Base-by-base conservation (phyloP, 2,113 vertebrate species). In the Plectropomus leopardus region DNA sequence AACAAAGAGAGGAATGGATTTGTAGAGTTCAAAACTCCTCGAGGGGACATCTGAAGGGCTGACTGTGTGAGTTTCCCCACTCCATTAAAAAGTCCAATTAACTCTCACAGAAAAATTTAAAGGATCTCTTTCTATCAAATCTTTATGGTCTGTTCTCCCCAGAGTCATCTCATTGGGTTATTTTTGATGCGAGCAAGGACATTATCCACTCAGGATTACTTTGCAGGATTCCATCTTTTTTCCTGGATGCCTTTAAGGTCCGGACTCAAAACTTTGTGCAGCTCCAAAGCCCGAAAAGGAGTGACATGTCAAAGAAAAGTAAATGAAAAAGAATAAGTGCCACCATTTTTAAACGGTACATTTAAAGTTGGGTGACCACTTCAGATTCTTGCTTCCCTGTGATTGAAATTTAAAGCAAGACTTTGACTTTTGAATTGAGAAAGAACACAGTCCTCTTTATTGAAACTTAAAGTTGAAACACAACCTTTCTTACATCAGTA, bases 51-150 rank as follows among this genome's bases (percentile, higher is more conserved):
- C 53, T 47, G 5, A 67, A 66, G 11, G 19, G 63, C 55, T 51
- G 57, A 60, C 40, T 42, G 19, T 54, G 58, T 23, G 11, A 69
- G 16, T 74, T 74, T 57, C 30, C 44, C 32, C 17, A 59, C 28
- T 15, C 36, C 16, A 45, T 75, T 60, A 67, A 78, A 80, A 83
- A 68, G 21, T 86, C 58, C 16, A 71, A 68, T 86, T 84, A 59
- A 44, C 48, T 70, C 55, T 60, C 2, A 28, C 26, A 24, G n/a
- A n/a, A n/a, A 64, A 76, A 51, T 74, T 40, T 23, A 79, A 79
- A 71, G 28, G 2, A 50, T 47, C 8, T 45, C 15, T 54, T 23
- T 4, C n/a, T 30, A 60, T 78, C 28, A 58, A 23, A 68, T 57
- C 34, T 53, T 6, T 30, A 53, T 51, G 36, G 24, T 55, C 16